These are phyloP conservation scores for Drosophila hydei DNA, from an alignment of 1,140 invertebrate species.

Conservation along the genomic window DNA sequence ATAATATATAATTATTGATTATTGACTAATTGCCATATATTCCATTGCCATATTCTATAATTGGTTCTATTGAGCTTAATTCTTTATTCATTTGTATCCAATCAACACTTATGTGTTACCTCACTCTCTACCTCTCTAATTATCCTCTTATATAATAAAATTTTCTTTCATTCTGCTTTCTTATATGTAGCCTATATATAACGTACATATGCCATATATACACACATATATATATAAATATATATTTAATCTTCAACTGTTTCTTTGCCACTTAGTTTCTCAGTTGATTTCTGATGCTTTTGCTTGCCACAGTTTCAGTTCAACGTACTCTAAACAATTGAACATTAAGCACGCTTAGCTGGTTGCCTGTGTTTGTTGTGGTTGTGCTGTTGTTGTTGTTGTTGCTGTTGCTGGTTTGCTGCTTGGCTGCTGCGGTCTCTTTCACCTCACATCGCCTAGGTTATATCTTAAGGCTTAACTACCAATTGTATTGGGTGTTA, in stretches of 20 bases:
- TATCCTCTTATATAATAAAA: neutral
- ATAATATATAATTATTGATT: no score
- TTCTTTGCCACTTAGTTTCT: slow-evolving; percentile 15
- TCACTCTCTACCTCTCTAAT: neutral
- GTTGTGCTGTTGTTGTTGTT: slow-evolving; percentile 12
- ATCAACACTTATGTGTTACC: neutral
- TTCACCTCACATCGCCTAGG: slow-evolving; percentile 26
- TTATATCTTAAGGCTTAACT: slow-evolving; percentile 6
- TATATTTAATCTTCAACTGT: slow-evolving; percentile 1
- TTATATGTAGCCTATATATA: neutral
- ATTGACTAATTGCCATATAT: no score
- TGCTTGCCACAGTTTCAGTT: slow-evolving; percentile 30
- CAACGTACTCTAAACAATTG: slow-evolving; percentile 56
- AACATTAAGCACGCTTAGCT: slow-evolving; percentile 54
- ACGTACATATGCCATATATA: neutral
- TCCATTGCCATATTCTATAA: no score
- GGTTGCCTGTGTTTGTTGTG: slow-evolving; percentile 7
- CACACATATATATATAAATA: neutral
- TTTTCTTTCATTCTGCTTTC: neutral
- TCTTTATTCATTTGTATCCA: no score
- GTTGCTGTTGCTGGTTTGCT: slow-evolving; percentile 27
- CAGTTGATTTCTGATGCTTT: slow-evolving; percentile 6
- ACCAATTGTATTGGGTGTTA: slow-evolving; percentile 36
- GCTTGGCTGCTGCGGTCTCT: slow-evolving; percentile 36
- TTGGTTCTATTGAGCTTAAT: no score